phyloP scores from a whole-genome alignment of 1,140 invertebrate genomes.

The Dreissena rostriformis region DNA sequence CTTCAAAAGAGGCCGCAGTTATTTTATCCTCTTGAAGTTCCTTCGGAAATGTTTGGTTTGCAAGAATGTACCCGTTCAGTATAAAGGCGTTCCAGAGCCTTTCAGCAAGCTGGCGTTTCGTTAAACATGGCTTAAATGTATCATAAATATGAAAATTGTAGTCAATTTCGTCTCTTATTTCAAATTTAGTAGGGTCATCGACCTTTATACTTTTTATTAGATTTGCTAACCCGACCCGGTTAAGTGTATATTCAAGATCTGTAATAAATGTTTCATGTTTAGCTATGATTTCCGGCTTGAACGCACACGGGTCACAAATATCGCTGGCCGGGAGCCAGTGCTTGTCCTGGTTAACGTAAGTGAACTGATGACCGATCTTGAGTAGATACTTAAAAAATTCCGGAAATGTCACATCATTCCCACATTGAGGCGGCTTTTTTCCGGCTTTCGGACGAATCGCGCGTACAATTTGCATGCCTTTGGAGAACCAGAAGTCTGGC shows the following conservation, averaged over 20 bases:
- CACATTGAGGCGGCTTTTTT: constrained; percentile 12
- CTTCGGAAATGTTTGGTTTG: constrained; percentile 14
- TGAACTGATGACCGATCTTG: background rate
- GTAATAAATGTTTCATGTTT: constrained; percentile 63
- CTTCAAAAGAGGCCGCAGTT: background rate
- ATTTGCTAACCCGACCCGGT: constrained; percentile 30
- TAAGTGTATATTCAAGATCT: constrained; percentile 48
- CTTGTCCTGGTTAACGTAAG: constrained; percentile 48
- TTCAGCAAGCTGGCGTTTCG: constrained; percentile 32
- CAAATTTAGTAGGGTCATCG: constrained; percentile 31
- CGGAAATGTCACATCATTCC: constrained; percentile 59
- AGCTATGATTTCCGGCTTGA: constrained; percentile 58
- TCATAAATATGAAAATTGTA: constrained; percentile 56
- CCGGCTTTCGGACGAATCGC: constrained; percentile 27
- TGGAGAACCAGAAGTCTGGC: constrained; percentile 58
- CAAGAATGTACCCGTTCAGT: constrained; percentile 60
- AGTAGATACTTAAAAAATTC: constrained; percentile 60
- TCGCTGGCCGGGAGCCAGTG: constrained; percentile 62
- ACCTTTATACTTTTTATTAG: constrained; percentile 28
- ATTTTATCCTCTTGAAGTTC: background rate
- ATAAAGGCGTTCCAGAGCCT: constrained; percentile 60
- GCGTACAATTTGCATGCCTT: constrained; percentile 44
- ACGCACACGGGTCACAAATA: constrained; percentile 61
- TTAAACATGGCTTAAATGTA: constrained; percentile 47
- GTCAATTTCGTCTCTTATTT: constrained; percentile 57